These are phyloP conservation scores for Drosophila virilis DNA, from an alignment of 1,140 invertebrate species.

Conservation along the genomic window DNA sequence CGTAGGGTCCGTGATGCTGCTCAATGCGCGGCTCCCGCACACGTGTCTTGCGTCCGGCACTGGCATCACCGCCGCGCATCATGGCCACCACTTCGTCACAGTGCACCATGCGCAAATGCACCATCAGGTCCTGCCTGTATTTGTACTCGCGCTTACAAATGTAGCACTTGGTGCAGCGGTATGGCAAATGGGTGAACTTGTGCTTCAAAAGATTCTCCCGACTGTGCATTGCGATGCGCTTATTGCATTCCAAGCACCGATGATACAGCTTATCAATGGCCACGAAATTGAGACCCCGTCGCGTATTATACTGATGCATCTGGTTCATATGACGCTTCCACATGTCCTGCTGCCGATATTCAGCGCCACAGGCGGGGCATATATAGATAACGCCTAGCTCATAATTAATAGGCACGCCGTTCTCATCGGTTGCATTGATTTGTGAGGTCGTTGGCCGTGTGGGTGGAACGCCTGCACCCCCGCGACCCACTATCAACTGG, in stretches of 20 bases:
- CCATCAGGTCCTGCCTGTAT: conserved; percentile 82
- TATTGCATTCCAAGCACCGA: conserved; percentile 73
- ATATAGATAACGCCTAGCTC: conserved; percentile 79
- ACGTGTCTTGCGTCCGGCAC: conserved; percentile 62
- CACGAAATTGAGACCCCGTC: conserved; percentile 71
- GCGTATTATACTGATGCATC: conserved; percentile 71
- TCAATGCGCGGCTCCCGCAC: conserved; percentile 64
- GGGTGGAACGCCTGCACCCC: conserved; percentile 4
- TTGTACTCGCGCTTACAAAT: conserved; percentile 78
- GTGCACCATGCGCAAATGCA: conserved; percentile 75
- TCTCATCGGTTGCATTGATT: conserved; percentile 69
- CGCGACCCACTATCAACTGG: background rate
- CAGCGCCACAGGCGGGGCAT: conserved; percentile 68
- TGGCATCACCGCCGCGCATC: conserved; percentile 60
- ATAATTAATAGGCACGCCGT: conserved; percentile 71
- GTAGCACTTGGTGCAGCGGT: conserved; percentile 73
- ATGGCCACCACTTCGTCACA: conserved; percentile 70
- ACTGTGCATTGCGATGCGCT: conserved; percentile 80
- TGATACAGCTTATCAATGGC: conserved; percentile 78
- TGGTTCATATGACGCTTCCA: conserved; percentile 80
- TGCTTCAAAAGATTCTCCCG: conserved; percentile 79
- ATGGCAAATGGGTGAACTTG: conserved; percentile 81
- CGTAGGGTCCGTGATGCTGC: conserved; percentile 16
- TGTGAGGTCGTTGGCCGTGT: conserved; percentile 65
- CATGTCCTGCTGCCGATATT: conserved; percentile 70